Conservation (phyloP, 2,113 vertebrate species). For the Labeo catla region DNA sequence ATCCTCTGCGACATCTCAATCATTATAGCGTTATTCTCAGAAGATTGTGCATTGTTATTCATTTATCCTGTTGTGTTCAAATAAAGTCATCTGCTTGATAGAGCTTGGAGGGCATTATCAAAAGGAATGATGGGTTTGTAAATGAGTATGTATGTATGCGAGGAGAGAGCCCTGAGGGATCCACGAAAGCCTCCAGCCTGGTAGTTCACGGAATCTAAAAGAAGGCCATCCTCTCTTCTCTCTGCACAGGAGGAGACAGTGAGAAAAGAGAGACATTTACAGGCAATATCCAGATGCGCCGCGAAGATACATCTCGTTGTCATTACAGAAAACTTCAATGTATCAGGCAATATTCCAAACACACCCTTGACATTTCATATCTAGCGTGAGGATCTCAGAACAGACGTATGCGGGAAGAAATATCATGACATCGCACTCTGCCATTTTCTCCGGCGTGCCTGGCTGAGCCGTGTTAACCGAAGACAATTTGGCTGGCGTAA, state of each 20-base stretch:
- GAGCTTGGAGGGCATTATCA: conserved; percentile 46
- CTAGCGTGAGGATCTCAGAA: not conserved
- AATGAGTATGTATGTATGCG: conserved; percentile 52
- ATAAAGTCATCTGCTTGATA: conserved; percentile 51
- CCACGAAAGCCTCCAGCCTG: conserved; percentile 44
- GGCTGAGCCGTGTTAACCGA: not conserved
- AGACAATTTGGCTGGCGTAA: not conserved
- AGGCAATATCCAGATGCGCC: conserved; percentile 22
- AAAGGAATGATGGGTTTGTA: conserved; percentile 47
- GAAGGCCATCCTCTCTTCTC: conserved; percentile 7
- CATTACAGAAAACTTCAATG: conserved; percentile 4
- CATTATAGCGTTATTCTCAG: not conserved
- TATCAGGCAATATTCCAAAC: conserved; percentile 14
- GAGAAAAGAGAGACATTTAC: conserved; percentile 36
- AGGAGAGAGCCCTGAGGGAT: conserved; percentile 57
- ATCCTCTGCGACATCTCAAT: not conserved
- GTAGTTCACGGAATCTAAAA: conserved; percentile 51
- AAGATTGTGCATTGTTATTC: conserved; percentile 29
- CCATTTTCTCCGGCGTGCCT: not conserved
- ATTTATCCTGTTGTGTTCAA: conserved; percentile 40
- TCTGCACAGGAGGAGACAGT: conserved; percentile 18
- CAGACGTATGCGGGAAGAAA: not conserved
- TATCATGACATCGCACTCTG: not conserved
- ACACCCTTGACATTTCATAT: conserved; percentile 27
- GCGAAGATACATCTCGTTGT: conserved; percentile 12